Conservation (phyloP, 2,113 vertebrate genomes). For the Hyaena hyaena region DNA sequence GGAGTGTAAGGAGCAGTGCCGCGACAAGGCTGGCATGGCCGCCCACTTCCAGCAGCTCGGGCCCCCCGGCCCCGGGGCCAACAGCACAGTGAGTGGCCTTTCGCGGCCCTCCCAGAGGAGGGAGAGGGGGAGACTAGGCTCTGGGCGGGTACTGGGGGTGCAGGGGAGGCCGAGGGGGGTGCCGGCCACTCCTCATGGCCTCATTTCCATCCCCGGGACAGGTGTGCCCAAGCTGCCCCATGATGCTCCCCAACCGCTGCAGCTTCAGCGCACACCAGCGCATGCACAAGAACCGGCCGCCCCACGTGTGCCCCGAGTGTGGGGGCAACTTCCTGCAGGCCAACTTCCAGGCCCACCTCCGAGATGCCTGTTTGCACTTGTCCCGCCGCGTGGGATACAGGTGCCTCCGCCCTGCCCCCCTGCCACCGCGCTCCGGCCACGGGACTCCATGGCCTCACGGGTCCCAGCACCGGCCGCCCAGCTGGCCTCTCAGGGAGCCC, state of each 20-base stretch:
- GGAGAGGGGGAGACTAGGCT: background rate
- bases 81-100: conserved; percentile 72
- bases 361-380: conserved; percentile 94
- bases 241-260: conserved; percentile 95
- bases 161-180: background rate
- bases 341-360: conserved; percentile 90
- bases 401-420: conserved; percentile 76
- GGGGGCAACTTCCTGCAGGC: conserved; percentile 90
- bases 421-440: too few relatives aligned
- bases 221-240: conserved; percentile 93
- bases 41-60: conserved; percentile 93
- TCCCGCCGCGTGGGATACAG: conserved; percentile 96
- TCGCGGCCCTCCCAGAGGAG: background rate
- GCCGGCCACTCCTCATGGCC: background rate
- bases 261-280: conserved; percentile 93
- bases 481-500: background rate
- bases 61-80: background rate
- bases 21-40: conserved; percentile 90
- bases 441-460: background rate
- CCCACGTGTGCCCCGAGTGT: conserved; percentile 95
- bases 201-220: conserved; percentile 62
- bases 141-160: background rate
- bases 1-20: conserved; percentile 94
- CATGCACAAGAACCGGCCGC: conserved; percentile 92
- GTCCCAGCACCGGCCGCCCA: background rate